These are phyloP conservation scores for Holothuria leucospilota DNA, from an alignment of 53 echinoderm and acorn worm genomes.

Conservation along the genomic window DNA sequence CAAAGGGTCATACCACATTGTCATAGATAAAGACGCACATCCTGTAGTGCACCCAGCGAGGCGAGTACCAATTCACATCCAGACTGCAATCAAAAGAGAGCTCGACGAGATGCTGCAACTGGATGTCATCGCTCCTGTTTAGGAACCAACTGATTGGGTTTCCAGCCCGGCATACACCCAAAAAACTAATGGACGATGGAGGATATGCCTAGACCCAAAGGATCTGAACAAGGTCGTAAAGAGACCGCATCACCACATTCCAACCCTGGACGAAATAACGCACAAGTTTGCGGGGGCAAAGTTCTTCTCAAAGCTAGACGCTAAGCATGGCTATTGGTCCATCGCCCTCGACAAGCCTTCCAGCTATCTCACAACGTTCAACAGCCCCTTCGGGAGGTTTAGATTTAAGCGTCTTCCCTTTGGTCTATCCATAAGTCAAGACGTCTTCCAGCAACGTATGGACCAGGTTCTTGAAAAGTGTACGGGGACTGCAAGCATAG, in stretches of 20 bases:
- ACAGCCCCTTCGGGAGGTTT: constrained; percentile 1
- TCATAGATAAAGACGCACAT: too few species aligned
- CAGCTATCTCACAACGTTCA: not conserved
- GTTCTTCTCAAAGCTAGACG: constrained; percentile 21
- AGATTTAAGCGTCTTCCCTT: constrained; percentile 9
- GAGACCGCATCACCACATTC: not conserved
- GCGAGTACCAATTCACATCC: too few species aligned
- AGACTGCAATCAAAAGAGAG: too few species aligned
- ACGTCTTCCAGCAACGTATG: constrained; percentile 71
- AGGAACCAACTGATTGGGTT: too few species aligned
- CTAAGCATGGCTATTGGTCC: constrained; percentile 16
- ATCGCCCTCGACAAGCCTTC: not conserved
- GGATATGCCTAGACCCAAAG: constrained; percentile 48
- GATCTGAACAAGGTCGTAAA: constrained; percentile 36
- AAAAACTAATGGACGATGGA: too few species aligned
- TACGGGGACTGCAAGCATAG: constrained; percentile 46
- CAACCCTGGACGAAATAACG: constrained; percentile 2
- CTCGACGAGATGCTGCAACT: too few species aligned
- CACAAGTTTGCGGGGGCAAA: constrained; percentile 18
- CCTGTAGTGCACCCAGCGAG: too few species aligned
- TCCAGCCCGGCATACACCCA: too few species aligned
- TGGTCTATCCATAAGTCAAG: constrained; percentile 43
- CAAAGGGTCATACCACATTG: too few species aligned
- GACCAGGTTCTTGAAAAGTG: constrained; percentile 69
- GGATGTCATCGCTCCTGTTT: too few species aligned